Percentiles rank a stretch among this genome's conserved stretches.
Conservation (phyloP, 2,888 invertebrate species). For the Lamproptera curius region DNA sequence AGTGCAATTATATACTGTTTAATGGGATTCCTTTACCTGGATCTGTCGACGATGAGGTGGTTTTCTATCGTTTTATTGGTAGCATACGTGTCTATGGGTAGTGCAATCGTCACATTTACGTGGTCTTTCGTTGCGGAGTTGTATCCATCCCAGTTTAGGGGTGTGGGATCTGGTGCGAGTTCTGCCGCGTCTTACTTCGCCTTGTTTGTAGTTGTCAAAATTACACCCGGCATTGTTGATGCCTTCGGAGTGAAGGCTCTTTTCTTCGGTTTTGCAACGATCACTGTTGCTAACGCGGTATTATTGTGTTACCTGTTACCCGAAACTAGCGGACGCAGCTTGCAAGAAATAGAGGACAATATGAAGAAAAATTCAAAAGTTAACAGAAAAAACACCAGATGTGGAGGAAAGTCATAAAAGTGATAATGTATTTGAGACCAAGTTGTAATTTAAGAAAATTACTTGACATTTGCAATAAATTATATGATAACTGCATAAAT, state of each 20-base stretch:
- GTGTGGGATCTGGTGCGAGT: constrained; percentile 45
- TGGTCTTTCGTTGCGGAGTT: constrained; percentile 51
- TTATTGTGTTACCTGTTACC: constrained; percentile 41
- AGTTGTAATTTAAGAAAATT: too few relatives aligned
- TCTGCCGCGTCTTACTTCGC: constrained; percentile 39
- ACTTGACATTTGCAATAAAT: too few relatives aligned
- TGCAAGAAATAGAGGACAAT: constrained; percentile 81
- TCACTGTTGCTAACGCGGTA: constrained; percentile 33
- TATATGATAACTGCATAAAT: too few relatives aligned
- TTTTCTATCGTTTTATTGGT: constrained; percentile 36
- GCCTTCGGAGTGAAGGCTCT: constrained; percentile 36
- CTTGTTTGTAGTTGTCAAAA: constrained; percentile 43
- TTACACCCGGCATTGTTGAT: constrained; percentile 38
- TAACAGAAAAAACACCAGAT: too few relatives aligned
- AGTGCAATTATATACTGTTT: constrained; percentile 32
- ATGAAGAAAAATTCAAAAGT: too few relatives aligned
- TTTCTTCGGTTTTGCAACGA: constrained; percentile 37
- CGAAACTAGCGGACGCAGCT: constrained; percentile 80
- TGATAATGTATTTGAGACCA: too few relatives aligned
- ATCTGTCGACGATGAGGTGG: constrained; percentile 34
- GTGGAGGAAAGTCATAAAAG: too few relatives aligned
- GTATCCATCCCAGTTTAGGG: constrained; percentile 44
- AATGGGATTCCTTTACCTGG: constrained; percentile 33
- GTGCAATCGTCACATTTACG: constrained; percentile 35
- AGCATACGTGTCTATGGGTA: constrained; percentile 36